phyloP scores from a whole-genome alignment of 2,888 invertebrate genomes.

The Drosophila glabriapex region DNA sequence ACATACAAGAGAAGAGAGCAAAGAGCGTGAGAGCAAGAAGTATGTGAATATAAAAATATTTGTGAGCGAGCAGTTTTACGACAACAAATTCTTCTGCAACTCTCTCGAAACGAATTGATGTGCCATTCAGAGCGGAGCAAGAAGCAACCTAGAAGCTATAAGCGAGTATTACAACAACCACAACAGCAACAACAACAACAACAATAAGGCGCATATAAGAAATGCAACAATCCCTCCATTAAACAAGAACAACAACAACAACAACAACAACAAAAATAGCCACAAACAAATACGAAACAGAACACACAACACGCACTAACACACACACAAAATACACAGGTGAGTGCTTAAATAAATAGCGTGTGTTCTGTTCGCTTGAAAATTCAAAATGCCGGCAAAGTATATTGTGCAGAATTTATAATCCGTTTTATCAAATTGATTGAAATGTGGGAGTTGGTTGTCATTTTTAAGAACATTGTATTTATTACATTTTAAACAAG shows the following conservation, averaged over 20 bases:
- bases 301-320: slow-evolving; percentile 4
- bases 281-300: slow-evolving; percentile 25
- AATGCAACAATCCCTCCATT: slow-evolving; percentile 81
- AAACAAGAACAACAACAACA: slow-evolving; percentile 48
- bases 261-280: slow-evolving; percentile 10
- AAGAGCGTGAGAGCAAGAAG: slow-evolving; percentile 35
- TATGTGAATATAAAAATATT: slow-evolving; percentile 44
- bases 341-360: slow-evolving; percentile 22
- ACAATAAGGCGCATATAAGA: slow-evolving; percentile 47
- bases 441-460: slow-evolving; percentile 2
- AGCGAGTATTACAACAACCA: slow-evolving; percentile 74
- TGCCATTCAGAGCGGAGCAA: slow-evolving; percentile 68
- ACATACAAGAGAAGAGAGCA: not conserved
- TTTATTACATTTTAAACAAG: not conserved
- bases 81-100: slow-evolving; percentile 41
- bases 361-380: slow-evolving; percentile 1
- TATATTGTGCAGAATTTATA: not conserved
- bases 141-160: slow-evolving; percentile 78
- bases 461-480: not conserved
- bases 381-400: not conserved
- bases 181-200: slow-evolving; percentile 41
- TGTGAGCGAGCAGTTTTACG: slow-evolving; percentile 24
- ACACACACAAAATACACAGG: slow-evolving; percentile 45
- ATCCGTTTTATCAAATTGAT: not conserved
- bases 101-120: slow-evolving; percentile 57